Percentiles rank a stretch among this genome's conserved stretches.
Conservation (phyloP, 2,797 vertebrate genomes). For the Fringilla coelebs region DNA sequence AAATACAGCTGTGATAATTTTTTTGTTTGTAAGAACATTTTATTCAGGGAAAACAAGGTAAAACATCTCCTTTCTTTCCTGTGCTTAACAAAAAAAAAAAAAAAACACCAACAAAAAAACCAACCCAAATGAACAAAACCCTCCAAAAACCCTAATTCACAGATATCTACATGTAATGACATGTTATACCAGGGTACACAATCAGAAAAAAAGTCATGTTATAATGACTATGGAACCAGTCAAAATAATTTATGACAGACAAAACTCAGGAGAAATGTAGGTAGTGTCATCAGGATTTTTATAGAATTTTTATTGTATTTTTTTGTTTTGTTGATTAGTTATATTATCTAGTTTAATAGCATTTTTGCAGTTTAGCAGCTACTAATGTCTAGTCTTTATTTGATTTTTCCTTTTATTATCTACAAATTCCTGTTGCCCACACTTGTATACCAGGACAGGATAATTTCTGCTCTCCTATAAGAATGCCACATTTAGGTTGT, state of each 20-base stretch:
- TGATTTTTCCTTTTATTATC: neutral
- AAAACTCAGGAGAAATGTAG: neutral
- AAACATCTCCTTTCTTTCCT: neutral
- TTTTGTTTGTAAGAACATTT: neutral
- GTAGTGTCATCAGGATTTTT: neutral
- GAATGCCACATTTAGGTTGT: neutral
- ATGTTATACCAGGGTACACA: neutral
- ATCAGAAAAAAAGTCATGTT: neutral
- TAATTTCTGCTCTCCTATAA: neutral
- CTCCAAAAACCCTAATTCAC: neutral
- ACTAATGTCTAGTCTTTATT: neutral
- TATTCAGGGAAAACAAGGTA: neutral
- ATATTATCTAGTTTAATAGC: neutral
- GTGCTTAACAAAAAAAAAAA: neutral
- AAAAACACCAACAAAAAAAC: neutral
- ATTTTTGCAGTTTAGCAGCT: neutral
- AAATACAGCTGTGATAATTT: neutral
- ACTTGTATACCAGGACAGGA: neutral
- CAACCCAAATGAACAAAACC: neutral
- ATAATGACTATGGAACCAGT: neutral
- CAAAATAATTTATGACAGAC: neutral
- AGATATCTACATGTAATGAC: neutral
- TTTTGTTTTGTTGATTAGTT: neutral
- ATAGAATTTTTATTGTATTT: accelerated
- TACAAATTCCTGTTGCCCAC: neutral